phyloP scores from a whole-genome alignment of 2,888 invertebrate genomes.

The Melanostoma scalare region DNA sequence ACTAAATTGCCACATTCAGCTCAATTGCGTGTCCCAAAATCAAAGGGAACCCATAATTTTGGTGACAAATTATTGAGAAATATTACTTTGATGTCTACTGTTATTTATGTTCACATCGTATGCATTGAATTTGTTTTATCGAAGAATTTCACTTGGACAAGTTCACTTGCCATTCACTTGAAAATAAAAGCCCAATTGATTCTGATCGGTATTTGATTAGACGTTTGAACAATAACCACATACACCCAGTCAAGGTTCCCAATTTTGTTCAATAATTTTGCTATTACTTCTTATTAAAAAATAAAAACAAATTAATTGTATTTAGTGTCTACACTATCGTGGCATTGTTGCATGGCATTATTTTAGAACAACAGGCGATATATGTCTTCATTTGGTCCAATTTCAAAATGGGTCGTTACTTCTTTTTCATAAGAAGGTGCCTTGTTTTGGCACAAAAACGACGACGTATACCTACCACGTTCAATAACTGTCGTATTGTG shows the following conservation, averaged over 20 bases:
- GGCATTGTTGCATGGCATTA: conserved; percentile 4
- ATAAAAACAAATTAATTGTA: conserved; percentile 8
- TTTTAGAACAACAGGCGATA: background rate
- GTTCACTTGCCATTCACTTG: conserved; percentile 8
- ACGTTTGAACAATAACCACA: conserved; percentile 57
- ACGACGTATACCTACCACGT: no score
- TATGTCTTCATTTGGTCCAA: conserved; percentile 3
- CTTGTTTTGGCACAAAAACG: background rate
- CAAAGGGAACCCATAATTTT: no score
- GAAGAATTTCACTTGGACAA: conserved; percentile 5
- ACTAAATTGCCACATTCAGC: no score
- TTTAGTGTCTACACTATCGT: conserved; percentile 2
- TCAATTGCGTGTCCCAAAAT: no score
- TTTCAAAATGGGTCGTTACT: background rate
- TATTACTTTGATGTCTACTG: no score
- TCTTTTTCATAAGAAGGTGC: background rate
- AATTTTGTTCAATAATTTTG: conserved; percentile 68
- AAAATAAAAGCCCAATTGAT: conserved; percentile 46
- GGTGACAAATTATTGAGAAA: no score
- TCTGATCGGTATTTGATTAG: conserved; percentile 68
- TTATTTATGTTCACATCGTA: no score
- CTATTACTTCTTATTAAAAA: conserved; percentile 64
- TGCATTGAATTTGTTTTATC: background rate
- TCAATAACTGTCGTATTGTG: no score
- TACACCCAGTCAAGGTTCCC: conserved; percentile 60